Percentiles rank a stretch among this genome's conserved stretches.
Evolutionary conservation across 2,888 invertebrate species (phyloP).

Genomic region (Tholera decimalis): DNA sequence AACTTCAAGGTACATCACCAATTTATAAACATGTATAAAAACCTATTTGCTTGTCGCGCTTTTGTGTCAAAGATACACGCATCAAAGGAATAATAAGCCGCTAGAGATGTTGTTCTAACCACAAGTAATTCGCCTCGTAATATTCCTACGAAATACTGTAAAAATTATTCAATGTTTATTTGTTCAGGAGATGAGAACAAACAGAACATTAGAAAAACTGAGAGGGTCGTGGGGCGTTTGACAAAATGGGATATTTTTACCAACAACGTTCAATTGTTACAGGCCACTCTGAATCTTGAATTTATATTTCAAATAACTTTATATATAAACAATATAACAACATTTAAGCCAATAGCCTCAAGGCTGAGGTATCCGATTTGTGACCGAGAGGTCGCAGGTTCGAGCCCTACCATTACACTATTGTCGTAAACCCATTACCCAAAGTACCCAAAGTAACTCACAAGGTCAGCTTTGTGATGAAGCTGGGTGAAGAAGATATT

Average conservation of each 20-base stretch:
- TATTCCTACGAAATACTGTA: constrained; percentile 60
- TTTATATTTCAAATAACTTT: not conserved
- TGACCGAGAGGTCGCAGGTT: no score
- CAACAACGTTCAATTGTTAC: constrained; percentile 24
- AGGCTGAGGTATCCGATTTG: no score
- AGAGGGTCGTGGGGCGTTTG: constrained; percentile 38
- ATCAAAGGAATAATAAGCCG: constrained; percentile 62
- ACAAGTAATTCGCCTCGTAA: constrained; percentile 64
- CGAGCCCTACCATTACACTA: no score
- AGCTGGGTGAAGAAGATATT: constrained; percentile 93
- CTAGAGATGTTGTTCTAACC: constrained; percentile 58
- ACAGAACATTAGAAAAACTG: constrained; percentile 52
- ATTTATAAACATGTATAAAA: constrained; percentile 38
- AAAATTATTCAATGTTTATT: constrained; percentile 71
- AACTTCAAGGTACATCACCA: constrained; percentile 12
- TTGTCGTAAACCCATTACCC: no score
- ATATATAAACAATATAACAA: not conserved
- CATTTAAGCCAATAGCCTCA: not conserved
- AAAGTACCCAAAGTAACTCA: constrained; percentile 98
- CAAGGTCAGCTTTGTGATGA: constrained; percentile 97
- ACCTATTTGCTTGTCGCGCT: constrained; percentile 43
- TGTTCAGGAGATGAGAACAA: constrained; percentile 58
- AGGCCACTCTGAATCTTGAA: not conserved
- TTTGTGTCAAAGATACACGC: constrained; percentile 61
- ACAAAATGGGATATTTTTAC: constrained; percentile 33